Evolutionary conservation across 2,888 invertebrate species (phyloP), one percentile per base, ranked within the genome.

Genomic region (Lasioglossum leucozonium): DNA sequence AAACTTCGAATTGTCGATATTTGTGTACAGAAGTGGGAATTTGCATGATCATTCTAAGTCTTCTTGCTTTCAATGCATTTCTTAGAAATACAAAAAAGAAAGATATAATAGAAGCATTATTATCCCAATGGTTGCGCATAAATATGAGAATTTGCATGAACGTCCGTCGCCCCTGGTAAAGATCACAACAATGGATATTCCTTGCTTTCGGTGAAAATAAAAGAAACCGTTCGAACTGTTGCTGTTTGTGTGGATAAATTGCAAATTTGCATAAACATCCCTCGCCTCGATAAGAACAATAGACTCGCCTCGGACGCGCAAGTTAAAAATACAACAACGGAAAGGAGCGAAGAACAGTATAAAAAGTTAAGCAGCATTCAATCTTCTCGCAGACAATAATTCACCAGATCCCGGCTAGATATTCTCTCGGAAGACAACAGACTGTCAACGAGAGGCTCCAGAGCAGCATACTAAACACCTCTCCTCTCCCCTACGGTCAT

Each of bases 321-420:
- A n/a, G n/a, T n/a, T 55, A 55, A 55, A 55, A 55, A 55, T n/a
- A 42, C 42, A n/a, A 55, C 10, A 11, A 55, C 3, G n/a, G 11
- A n/a, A 55, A 55, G 3, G 4, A n/a, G 11, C 10, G 4, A 1
- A 11, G n/a, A n/a, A n/a, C n/a, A 55, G 55, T 11, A n/a, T 11
- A 55, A 55, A 51, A 55, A 55, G 55, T 55, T n/a, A 55, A 55
- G n/a, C 55, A 55, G 55, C 11, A 55, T 55, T 55, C 55, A n/a
- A 55, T 55, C 55, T 55, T 55, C n/a, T 55, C 55, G n/a, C n/a
- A 11, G 55, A n/a, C n/a, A n/a, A 55, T 55, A n/a, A n/a, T 55
- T n/a, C 55, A 55, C n/a, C n/a, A 55, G n/a, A n/a, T 55, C 55
- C 51, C 51, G 51, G 51, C 51, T n/a, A n/a, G 55, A n/a, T 55